phyloP scores from a whole-genome alignment of 1,140 invertebrate genomes.

The Lucilia cuprina region DNA sequence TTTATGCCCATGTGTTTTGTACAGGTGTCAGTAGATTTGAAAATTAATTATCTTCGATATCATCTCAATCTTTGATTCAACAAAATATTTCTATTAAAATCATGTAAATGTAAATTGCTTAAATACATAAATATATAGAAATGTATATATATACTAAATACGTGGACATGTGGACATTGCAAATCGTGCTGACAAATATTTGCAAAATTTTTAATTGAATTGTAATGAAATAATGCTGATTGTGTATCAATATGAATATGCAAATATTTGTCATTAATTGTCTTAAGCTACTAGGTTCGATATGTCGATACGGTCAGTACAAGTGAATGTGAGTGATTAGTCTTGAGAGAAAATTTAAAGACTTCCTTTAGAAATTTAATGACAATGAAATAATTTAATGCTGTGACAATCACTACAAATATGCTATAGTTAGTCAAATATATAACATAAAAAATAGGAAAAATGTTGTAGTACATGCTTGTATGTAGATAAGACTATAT shows the following conservation, averaged over 20 bases:
- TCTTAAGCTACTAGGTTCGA: neutral
- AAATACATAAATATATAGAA: neutral
- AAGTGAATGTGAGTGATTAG: neutral
- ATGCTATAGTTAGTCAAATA: too few relatives aligned
- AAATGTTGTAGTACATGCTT: too few relatives aligned
- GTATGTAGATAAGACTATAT: too few relatives aligned
- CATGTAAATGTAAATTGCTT: neutral
- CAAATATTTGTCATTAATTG: constrained; percentile 23
- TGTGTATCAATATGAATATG: neutral
- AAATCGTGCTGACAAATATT: too few relatives aligned
- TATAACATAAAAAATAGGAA: too few relatives aligned
- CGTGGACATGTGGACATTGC: neutral
- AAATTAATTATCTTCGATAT: neutral
- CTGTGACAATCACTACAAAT: too few relatives aligned
- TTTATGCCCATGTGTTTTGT: neutral
- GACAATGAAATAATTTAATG: too few relatives aligned
- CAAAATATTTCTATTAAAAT: neutral
- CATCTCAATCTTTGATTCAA: neutral
- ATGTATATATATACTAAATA: neutral
- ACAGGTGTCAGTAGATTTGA: neutral
- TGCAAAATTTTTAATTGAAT: too few relatives aligned
- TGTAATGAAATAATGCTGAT: too few relatives aligned
- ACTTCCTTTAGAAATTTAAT: too few relatives aligned
- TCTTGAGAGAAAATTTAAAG: too few relatives aligned
- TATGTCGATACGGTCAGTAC: neutral